Evolutionary conservation across 2,888 invertebrate genomes (phyloP), one percentile per base, ranked within the genome.

Genomic region (Brachycybe producta): DNA sequence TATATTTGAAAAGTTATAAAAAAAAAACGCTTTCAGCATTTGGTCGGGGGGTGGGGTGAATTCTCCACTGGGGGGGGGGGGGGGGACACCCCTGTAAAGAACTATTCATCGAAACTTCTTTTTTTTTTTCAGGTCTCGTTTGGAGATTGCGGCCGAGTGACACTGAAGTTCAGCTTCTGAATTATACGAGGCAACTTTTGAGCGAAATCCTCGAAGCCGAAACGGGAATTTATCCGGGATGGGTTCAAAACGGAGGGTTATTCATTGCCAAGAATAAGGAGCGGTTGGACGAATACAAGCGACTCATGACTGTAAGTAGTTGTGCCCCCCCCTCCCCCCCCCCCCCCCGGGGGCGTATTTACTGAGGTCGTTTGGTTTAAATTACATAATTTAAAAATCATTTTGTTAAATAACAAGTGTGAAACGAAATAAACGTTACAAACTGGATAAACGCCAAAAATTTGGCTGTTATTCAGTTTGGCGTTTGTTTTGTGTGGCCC

Each of bases 211-310:
- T 90, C 47, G 84, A 87, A 65, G 67, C 75, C 44, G 88, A 91
- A 67, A 82, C 82, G 0, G 90, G 82, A 1, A 70, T 83, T 8
- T 75, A 82, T 66, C 79, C 88, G 0, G 90, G 90, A 0, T 91
- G 85, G 82, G 82, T 79, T 58, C 80, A 85, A 64, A 88, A 90
- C 68, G 91, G 91, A 2, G 90, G 88, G 35, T 73, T 92, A 60
- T 90, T 87, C 65, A 82, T 90, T 57, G 87, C 90, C 4, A 76
- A 78, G 60, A 77, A 75, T 44, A 72, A 78, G 79, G 75, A 79
- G 52, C 74, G 91, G 45, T 71, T 88, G 56, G 79, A 84, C 65
- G 90, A 91, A 69, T 90, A 88, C 65, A 77, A 79, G 64, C 73
- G 88, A 23, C 67, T 88, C 30, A 76, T 82, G 47, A 84, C 85